Evolutionary conservation across 2,797 vertebrate species (phyloP), one percentile per base, ranked within the genome.

Genomic region (Ptychobarbus kaznakovi): DNA sequence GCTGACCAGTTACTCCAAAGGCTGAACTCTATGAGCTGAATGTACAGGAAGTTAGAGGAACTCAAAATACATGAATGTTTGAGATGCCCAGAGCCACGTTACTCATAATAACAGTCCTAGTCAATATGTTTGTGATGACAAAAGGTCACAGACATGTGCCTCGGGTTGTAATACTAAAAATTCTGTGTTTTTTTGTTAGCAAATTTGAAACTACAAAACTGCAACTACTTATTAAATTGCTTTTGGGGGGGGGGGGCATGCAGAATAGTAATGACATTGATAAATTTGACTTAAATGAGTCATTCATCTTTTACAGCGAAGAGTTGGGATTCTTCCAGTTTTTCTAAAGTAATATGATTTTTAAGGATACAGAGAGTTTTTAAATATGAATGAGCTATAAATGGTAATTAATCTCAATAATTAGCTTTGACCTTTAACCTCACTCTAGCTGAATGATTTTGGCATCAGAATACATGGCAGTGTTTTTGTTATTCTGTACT

Each of bases 1-100:
- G 97, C 95, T 65, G 97, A 99, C 28, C 95, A 97, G 91, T 94
- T 99, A 92, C 95, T 99, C 70, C 95, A 97, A 89, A 94, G 93
- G 76, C 95, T 99, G 88, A 96, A 94, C 86, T 92, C 94, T 84
- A 94, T 95, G 93, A 94, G 79, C 88, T 92, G 93, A 74, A 80
- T 28, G 13, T 18, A 46, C 5, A 35, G 11, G 12, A 68, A 77
- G 58, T 58, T 69, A 5, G 42, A 61, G 44, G 28, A 80, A 58
- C 28, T 85, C 56, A 35, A 63, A 73, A 65, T 42, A 74, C 42
- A 80, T 25, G 42, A 1, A 38, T 25, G 68, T 73, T 53, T 22
- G 76, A 63, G 66, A 72, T 49, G 32, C 69, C 84, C 42, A 73
- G 77, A 80, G 56, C 77, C 32, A 22, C 4, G 3, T 53, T 72